A percentile compares a stretch with the other conserved stretches of the same genome.
Conservation (phyloP, 1,140 invertebrate genomes). For the Ceratosolen solmsi region DNA sequence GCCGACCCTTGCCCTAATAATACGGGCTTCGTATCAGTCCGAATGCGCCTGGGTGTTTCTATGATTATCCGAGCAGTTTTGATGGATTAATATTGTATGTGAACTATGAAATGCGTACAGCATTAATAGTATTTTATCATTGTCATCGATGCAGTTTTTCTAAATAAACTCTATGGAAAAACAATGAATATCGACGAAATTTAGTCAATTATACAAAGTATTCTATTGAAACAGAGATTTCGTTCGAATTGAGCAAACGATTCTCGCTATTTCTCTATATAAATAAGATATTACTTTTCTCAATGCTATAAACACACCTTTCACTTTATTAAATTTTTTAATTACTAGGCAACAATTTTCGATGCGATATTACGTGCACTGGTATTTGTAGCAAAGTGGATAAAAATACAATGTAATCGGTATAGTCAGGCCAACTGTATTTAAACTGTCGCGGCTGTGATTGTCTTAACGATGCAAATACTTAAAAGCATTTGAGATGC, state of each 20-base stretch:
- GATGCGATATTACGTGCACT: too few relatives aligned
- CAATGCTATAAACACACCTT: too few relatives aligned
- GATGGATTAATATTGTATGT: neutral
- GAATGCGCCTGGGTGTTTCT: neutral
- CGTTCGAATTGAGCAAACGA: too few relatives aligned
- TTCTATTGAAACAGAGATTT: neutral
- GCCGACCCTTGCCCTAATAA: neutral
- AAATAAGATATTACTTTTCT: too few relatives aligned
- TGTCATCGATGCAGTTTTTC: too few relatives aligned
- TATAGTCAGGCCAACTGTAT: neutral
- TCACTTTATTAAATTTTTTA: too few relatives aligned
- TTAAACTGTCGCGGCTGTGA: neutral
- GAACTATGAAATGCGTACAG: neutral
- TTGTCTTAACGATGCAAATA: constrained; percentile 10
- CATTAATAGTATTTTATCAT: neutral
- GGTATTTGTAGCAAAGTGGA: neutral
- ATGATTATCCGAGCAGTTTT: neutral
- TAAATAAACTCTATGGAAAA: too few relatives aligned
- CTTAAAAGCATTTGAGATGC: neutral
- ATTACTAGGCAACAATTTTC: too few relatives aligned
- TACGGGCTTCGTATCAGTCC: neutral
- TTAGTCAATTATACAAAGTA: too few relatives aligned
- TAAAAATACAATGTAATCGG: neutral
- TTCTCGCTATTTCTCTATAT: too few relatives aligned
- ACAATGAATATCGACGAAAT: too few relatives aligned